Evolutionary conservation across 2,888 invertebrate species (phyloP), one percentile per base, ranked within the genome.

Genomic region (Hypomecis atomaria): DNA sequence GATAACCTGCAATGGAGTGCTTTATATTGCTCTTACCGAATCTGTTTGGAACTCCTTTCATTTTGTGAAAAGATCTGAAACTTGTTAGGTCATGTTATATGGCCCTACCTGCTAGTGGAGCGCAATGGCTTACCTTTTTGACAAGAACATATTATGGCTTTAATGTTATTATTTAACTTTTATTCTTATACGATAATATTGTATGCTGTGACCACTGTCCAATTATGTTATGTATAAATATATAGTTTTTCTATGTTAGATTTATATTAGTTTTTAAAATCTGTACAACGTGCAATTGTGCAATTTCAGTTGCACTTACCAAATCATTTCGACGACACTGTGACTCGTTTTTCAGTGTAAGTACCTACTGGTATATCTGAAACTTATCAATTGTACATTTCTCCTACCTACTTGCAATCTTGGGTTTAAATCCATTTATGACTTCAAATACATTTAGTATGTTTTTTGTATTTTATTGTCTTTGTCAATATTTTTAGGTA

Each of bases 231-330:
- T 23, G 23, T 23, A 23, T 23, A n/a, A n/a, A 23, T 23, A 3
- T 23, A 23, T 23, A 23, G 23, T 23, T 23, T 23, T 23, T 23
- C 23, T 3, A 23, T 23, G 23, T 23, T 23, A 23, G 1, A n/a
- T n/a, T n/a, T n/a, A 3, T 23, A 23, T 23, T 23, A 23, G 23
- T 23, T 23, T 23, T 23, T 23, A 23, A 23, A 23, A 23, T 23
- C 23, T 23, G 23, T 23, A 23, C 23, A 23, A 40, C 13, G 13
- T 38, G 37, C 37, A 50, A 58, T 7, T 43, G 49, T 58, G 58
- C 58, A 58, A 48, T 49, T 47, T 45, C 7, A 57, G 36, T 43
- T 58, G 58, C 49, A 49, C 42, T 58, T 43, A 58, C 49, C 42
- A 34, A 48, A 36, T 49, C 36, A n/a, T 45, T 33, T 23, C 3